These are phyloP conservation scores for Mus spicilegus DNA, from an alignment of 2,113 vertebrate species.

Conservation along the genomic window DNA sequence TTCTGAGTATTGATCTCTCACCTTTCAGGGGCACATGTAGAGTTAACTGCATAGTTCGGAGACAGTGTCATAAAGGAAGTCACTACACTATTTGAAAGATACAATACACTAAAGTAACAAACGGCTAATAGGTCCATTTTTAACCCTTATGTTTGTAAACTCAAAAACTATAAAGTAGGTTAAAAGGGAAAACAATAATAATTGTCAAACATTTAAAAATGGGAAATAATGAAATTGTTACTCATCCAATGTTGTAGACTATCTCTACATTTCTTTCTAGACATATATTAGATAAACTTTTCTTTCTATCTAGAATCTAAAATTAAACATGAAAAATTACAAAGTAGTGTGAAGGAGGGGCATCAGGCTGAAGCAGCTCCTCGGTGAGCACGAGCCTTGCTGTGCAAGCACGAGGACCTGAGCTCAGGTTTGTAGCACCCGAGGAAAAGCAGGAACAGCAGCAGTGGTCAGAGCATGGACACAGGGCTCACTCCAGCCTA, in stretches of 20 bases:
- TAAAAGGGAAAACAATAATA: conserved; percentile 20
- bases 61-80: neutral
- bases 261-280: neutral
- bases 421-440: neutral
- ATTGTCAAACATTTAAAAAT: conserved; percentile 12
- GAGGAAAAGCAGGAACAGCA: neutral
- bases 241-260: neutral
- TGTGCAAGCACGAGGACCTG: neutral
- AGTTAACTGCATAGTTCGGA: neutral
- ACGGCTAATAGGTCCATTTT: neutral
- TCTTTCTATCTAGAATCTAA: neutral
- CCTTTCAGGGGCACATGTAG: neutral
- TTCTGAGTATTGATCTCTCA: neutral
- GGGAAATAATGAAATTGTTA: conserved; percentile 1
- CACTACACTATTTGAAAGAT: neutral
- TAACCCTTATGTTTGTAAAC: conserved; percentile 6
- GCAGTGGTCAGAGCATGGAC: neutral
- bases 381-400: neutral
- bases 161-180: neutral
- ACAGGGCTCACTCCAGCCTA: too few species aligned
- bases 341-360: neutral
- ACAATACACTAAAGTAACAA: neutral
- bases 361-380: neutral
- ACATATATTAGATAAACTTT: neutral
- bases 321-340: neutral